phyloP scores from a whole-genome alignment of 2,888 invertebrate species.

The Parascotia fuliginaria region DNA sequence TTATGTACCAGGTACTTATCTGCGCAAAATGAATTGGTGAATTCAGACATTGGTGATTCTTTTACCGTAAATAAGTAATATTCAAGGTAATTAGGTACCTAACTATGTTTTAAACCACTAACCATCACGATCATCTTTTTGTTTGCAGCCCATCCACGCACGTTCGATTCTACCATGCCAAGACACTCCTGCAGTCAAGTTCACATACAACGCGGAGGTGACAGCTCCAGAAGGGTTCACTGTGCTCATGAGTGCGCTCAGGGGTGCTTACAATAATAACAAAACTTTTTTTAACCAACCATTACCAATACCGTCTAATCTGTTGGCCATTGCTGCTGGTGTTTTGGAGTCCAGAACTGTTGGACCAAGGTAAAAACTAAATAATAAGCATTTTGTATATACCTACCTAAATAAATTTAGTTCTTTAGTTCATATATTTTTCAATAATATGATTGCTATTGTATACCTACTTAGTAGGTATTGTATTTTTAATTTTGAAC shows the following conservation, averaged over 20 bases:
- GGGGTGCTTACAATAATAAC: constrained; percentile 76
- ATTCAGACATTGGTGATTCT: no score
- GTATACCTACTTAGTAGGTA: no score
- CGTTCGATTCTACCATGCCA: constrained; percentile 96
- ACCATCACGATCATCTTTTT: background rate
- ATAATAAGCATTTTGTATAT: no score
- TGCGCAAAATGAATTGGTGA: no score
- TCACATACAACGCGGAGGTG: constrained; percentile 91
- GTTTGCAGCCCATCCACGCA: constrained; percentile 92
- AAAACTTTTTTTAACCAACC: constrained; percentile 89
- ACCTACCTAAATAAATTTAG: no score
- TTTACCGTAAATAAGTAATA: no score
- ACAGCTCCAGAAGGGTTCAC: constrained; percentile 90
- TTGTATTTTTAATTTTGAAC: no score
- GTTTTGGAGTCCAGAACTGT: constrained; percentile 90
- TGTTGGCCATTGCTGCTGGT: constrained; percentile 96
- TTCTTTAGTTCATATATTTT: no score
- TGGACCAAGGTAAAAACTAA: constrained; percentile 88
- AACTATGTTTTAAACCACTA: no score
- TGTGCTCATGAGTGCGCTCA: constrained; percentile 95
- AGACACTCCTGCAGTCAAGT: constrained; percentile 96
- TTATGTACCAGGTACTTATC: no score
- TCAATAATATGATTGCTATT: no score
- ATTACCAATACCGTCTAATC: constrained; percentile 94
- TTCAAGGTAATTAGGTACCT: no score